These are phyloP conservation scores for Pseudobourletiella spinata DNA, from an alignment of 1,140 invertebrate species.

Conservation along the genomic window DNA sequence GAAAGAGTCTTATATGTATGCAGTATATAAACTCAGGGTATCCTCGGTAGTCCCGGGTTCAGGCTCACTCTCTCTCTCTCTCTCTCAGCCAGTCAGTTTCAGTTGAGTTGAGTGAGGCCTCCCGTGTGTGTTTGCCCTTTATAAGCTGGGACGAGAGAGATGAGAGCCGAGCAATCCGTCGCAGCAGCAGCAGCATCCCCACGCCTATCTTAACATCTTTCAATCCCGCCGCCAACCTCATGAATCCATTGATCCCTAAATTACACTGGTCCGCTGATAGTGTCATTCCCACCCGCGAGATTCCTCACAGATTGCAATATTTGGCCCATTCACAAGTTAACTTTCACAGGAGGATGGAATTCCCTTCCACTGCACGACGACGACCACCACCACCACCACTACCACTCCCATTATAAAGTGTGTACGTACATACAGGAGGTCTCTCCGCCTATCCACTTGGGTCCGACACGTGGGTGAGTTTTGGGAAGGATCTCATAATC, in stretches of 20 bases:
- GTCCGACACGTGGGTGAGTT: too few species aligned
- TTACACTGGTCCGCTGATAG: constrained; percentile 5
- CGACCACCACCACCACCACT: not conserved
- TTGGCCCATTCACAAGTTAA: not conserved
- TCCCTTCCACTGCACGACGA: not conserved
- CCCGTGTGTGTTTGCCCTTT: too few species aligned
- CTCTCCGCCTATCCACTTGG: too few species aligned
- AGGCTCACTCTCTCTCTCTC: too few species aligned
- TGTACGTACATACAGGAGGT: too few species aligned
- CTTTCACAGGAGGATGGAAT: not conserved
- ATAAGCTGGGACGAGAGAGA: too few species aligned
- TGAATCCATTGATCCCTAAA: constrained; percentile 15
- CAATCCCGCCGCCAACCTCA: constrained; percentile 10
- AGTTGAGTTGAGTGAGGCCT: not conserved
- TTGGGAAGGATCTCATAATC: too few species aligned
- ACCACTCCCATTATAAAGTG: too few species aligned
- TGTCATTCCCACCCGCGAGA: constrained; percentile 12
- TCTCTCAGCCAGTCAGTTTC: too few species aligned
- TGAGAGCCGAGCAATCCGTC: too few species aligned
- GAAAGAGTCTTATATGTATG: constrained; percentile 11
- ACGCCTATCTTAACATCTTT: constrained; percentile 3
- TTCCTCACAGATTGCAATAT: constrained; percentile 4
- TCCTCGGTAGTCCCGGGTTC: too few species aligned
- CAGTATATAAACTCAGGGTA: too few species aligned
- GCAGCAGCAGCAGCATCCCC: not conserved